Conservation (phyloP, 2,888 invertebrate species). For the Meliscaeva auricollis region DNA sequence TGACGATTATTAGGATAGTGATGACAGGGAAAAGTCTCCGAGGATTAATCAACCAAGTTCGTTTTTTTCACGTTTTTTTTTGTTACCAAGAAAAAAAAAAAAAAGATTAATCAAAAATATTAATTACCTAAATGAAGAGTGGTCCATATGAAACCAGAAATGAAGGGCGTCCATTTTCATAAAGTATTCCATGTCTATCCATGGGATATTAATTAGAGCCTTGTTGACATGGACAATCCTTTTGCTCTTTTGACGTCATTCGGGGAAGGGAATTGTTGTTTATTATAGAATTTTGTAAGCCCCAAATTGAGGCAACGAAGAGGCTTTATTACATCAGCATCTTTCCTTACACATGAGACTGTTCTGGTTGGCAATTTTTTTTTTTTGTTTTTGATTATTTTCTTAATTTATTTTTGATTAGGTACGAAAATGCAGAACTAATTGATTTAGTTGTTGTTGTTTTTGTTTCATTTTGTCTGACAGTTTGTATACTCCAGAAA, state of each 20-base stretch:
- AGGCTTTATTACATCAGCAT: neutral
- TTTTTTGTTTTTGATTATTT: slow-evolving; percentile 9
- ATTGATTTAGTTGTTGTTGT: neutral
- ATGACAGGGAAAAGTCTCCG: slow-evolving; percentile 44
- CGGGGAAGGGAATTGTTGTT: slow-evolving; percentile 10
- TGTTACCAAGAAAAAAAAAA: slow-evolving; percentile 36
- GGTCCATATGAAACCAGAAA: slow-evolving; percentile 33
- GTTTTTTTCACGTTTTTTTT: neutral
- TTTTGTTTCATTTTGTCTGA: too few species aligned
- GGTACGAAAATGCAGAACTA: slow-evolving; percentile 9
- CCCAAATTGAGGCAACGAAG: neutral
- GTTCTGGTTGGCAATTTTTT: neutral
- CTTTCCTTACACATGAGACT: neutral
- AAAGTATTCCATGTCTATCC: slow-evolving; percentile 15
- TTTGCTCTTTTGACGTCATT: slow-evolving; percentile 19
- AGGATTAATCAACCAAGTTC: slow-evolving; percentile 60
- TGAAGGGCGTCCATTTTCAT: slow-evolving; percentile 21
- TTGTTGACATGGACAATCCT: slow-evolving; percentile 25
- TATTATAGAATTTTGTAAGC: slow-evolving; percentile 1
- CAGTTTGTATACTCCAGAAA: too few species aligned
- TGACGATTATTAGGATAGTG: slow-evolving; percentile 32
- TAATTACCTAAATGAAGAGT: slow-evolving; percentile 43
- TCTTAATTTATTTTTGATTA: slow-evolving; percentile 24
- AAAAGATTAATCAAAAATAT: slow-evolving; percentile 39
- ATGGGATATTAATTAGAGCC: slow-evolving; percentile 25